Conservation (phyloP, 2,113 vertebrate species). For the Limnothrissa miodon region DNA sequence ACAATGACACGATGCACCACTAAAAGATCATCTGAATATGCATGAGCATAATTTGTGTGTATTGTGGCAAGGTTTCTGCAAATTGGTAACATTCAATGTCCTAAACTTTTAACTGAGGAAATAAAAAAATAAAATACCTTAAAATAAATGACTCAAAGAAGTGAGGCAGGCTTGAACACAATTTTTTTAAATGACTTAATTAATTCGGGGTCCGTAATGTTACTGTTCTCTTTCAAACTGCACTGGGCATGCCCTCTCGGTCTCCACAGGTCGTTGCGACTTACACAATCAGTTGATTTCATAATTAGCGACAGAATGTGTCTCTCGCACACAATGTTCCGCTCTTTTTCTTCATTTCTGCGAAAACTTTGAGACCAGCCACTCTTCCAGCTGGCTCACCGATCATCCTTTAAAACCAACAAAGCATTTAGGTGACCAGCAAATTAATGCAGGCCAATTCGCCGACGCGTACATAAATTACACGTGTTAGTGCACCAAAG, state of each 20-base stretch:
- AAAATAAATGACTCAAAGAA: constrained; percentile 12
- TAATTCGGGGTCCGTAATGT: background rate
- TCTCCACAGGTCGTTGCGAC: background rate
- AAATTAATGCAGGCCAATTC: constrained; percentile 37
- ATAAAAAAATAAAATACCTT: constrained; percentile 1
- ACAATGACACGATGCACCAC: background rate
- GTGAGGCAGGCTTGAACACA: background rate
- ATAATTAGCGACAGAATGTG: background rate
- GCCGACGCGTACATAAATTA: constrained; percentile 36
- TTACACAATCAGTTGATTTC: constrained; percentile 9
- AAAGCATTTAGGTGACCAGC: constrained; percentile 39
- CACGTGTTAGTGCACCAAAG: constrained; percentile 36
- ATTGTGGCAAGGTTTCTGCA: constrained; percentile 16
- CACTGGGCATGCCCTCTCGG: background rate
- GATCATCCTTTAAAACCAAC: constrained; percentile 26
- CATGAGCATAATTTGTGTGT: constrained; percentile 11
- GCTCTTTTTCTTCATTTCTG: background rate
- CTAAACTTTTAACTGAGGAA: constrained; percentile 16
- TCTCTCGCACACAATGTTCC: background rate
- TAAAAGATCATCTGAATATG: background rate
- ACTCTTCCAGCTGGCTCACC: background rate
- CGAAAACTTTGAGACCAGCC: background rate
- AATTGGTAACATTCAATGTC: constrained; percentile 10
- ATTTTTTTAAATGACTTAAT: background rate
- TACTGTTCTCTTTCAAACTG: background rate